Evolutionary conservation across 2,113 vertebrate genomes (phyloP), one percentile per base, ranked within the genome.

Genomic region (Chaetodon auriga): DNA sequence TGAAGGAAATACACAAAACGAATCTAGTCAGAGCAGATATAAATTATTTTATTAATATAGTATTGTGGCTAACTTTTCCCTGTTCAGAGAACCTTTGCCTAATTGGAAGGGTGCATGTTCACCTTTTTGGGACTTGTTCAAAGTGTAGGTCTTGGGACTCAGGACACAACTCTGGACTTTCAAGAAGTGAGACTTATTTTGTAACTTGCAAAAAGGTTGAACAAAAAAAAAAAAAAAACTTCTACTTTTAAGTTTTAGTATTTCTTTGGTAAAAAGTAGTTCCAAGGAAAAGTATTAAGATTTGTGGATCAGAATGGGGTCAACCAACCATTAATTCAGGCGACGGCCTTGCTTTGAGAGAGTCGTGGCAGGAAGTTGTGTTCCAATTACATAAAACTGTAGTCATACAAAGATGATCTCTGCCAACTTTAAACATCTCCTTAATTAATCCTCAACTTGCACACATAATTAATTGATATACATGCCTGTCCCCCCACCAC

Each of bases 401-500:
- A 36, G 36, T 36, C 43, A 76, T 38, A 38, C 58, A 53, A 80
- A 81, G 71, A 74, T 73, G 19, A 60, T 82, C 54, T 73, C 60
- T 71, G 55, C 81, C 74, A 87, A 79, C 75, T 84, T 87, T 86
- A 78, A 88, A 81, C 78, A 85, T 35, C 84, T 84, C 46, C 79
- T 90, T 92, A 90, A 92, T 93, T 92, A 89, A 92, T 93, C 87
- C 81, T 85, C 76, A 80, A 87, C 83, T 82, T 82, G 77, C 83
- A 83, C 69, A 79, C 88, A 87, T 93, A 87, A 92, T 91, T 91
- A 93, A 92, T 92, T 91, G 74, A 93, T 89, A 87, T 82, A 76
- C 83, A 89, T 72, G 65, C 78, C 38, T 66, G 36, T 71, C 46
- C 51, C 45, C 75, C 60, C 73, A 30, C 78, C 62, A 41, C 60